Percentiles rank a stretch among this genome's conserved stretches.
Conservation (phyloP, 2,113 vertebrate species). For the Brachyistius frenatus region DNA sequence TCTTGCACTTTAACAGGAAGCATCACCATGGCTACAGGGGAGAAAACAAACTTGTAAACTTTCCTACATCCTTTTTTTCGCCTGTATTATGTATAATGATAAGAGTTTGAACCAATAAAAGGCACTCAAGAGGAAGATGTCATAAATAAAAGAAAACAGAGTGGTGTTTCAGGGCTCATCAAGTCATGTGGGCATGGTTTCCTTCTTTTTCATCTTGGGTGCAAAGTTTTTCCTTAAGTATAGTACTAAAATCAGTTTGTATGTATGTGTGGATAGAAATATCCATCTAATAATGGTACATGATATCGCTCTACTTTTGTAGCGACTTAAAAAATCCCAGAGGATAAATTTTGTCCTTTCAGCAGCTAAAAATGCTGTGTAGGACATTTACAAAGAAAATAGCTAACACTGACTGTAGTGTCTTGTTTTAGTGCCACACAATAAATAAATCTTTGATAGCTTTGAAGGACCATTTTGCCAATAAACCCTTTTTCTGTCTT, state of each 20-base stretch:
- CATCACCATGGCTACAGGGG: slow-evolving; percentile 5
- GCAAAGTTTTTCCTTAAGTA: too few species aligned
- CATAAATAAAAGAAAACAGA: slow-evolving; percentile 1
- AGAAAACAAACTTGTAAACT: slow-evolving; percentile 29
- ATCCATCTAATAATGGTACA: too few species aligned
- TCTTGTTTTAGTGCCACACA: neutral
- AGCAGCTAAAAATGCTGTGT: too few species aligned
- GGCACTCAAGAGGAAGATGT: slow-evolving; percentile 15
- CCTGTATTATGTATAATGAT: slow-evolving; percentile 47
- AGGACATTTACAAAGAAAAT: too few species aligned
- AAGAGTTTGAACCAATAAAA: slow-evolving; percentile 12
- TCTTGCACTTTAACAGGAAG: neutral
- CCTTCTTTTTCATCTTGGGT: neutral
- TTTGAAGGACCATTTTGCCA: neutral
- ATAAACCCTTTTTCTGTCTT: neutral
- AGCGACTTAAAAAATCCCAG: too few species aligned
- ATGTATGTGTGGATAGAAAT: too few species aligned
- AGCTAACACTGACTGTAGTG: too few species aligned
- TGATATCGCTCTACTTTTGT: too few species aligned
- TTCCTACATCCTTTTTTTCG: slow-evolving; percentile 30
- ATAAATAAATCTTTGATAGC: slow-evolving; percentile 3
- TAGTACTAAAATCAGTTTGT: too few species aligned
- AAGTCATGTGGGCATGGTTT: neutral
- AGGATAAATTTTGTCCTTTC: too few species aligned
- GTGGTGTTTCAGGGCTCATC: neutral